Base-by-base conservation (phyloP, 2,113 vertebrate species). In the Stigmatopora nigra region DNA sequence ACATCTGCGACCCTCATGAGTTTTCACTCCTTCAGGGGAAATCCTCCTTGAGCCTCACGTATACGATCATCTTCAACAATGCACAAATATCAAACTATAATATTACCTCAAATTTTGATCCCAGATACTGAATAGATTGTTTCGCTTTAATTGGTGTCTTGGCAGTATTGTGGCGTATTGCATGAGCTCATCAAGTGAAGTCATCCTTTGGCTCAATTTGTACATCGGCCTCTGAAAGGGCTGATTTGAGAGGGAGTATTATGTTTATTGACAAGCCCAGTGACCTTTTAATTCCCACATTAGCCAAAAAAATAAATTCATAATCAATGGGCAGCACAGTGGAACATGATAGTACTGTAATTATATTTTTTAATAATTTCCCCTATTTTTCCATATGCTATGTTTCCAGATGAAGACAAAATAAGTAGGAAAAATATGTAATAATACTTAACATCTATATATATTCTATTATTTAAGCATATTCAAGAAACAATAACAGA, bases 141-240 rank as follows among this genome's bases (percentile, higher is more conserved):
- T 35, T 41, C 19, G 36, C 4, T 9, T 3, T 20, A n/a, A 45
- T 41, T 61, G n/a, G 38, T 15, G 41, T 61, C 59, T 61, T 45
- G 59, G 59, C 59, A 45, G 59, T 15, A 19, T 45, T 19, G 45
- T 14, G 22, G 41, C 41, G 15, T 61, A 22, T 10, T 41, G 38
- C 59, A 45, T 61, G 38, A 45, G 19, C 41, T 46, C 41, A 45
- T 61, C 20, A 38, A 38, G 41, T 61, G 19, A 61, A n/a, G n/a
- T 61, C 59, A 61, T 61, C 41, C 14, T 45, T 61, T 61, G 59
- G 59, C 59, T 45, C 59, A n/a, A 22, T 45, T 61, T 22, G 59
- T 19, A 14, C 19, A 45, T 61, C 45, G 9, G 22, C 38, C 59
- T 45, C 59, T 5, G 19, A 61, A 10, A 44, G 41, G 35, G 20